A percentile compares a stretch with the other conserved stretches of the same genome.
phyloP scores from a whole-genome alignment of 2,797 vertebrate species.

The Hirundo rustica region DNA sequence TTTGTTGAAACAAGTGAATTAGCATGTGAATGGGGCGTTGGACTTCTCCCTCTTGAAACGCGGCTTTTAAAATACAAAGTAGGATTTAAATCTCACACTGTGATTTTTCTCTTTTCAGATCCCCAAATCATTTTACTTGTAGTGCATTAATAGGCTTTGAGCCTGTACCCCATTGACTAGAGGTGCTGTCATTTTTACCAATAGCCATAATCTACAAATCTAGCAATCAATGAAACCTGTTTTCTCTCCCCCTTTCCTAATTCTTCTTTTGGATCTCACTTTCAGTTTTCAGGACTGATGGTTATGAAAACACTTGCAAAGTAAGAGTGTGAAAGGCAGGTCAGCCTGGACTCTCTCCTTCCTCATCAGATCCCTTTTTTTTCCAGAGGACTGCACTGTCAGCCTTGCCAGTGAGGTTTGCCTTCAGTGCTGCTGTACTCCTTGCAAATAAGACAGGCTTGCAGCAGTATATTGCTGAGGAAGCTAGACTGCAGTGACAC shows the following conservation, averaged over 20 bases:
- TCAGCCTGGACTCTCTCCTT: background rate
- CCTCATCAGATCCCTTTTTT: background rate
- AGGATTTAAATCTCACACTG: background rate
- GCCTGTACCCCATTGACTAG: background rate
- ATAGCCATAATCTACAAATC: background rate
- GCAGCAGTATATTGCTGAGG: background rate
- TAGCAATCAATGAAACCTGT: background rate
- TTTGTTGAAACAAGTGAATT: conserved; percentile 57
- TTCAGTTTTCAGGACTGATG: background rate
- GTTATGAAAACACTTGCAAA: background rate
- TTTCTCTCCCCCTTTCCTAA: background rate
- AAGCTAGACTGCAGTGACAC: background rate
- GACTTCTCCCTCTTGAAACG: conserved; percentile 33
- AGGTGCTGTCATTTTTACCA: conserved; percentile 20
- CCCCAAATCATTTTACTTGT: conserved; percentile 11
- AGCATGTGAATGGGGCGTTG: conserved; percentile 41
- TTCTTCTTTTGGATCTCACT: background rate
- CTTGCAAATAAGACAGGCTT: background rate
- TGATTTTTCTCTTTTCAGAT: conserved; percentile 33
- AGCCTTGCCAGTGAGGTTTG: background rate
- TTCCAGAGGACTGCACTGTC: background rate
- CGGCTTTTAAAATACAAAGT: conserved; percentile 10
- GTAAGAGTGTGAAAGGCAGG: background rate
- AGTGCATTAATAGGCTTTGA: conserved; percentile 9
- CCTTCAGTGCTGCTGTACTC: background rate